Percentiles rank a stretch among this genome's conserved stretches.
phyloP scores from a whole-genome alignment of 2,113 vertebrate genomes.

The Morone saxatilis region DNA sequence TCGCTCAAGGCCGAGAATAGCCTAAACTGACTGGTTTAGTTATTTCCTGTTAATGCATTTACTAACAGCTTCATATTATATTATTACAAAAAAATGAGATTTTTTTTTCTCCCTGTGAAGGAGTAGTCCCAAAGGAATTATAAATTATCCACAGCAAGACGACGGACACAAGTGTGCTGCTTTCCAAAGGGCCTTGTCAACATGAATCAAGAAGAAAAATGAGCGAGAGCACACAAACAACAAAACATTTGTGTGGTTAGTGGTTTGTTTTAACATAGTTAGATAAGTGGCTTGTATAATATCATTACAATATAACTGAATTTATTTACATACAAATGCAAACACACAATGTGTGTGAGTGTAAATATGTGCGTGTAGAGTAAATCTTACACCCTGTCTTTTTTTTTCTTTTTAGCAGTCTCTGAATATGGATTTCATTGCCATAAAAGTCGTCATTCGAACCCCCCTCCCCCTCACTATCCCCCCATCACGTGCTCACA shows the following conservation, averaged over 20 bases:
- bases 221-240: constrained; percentile 80
- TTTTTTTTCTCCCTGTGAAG: constrained; percentile 69
- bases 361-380: constrained; percentile 85
- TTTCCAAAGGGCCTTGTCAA: constrained; percentile 83
- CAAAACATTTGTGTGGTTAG: constrained; percentile 84
- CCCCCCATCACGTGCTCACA: constrained; percentile 39
- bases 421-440: constrained; percentile 72
- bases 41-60: constrained; percentile 68
- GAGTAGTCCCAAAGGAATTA: constrained; percentile 80
- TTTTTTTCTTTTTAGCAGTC: constrained; percentile 68
- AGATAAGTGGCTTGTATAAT: constrained; percentile 88
- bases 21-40: constrained; percentile 77
- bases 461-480: constrained; percentile 1
- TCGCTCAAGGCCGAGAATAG: constrained; percentile 78
- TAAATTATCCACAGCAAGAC: constrained; percentile 83
- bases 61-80: constrained; percentile 74
- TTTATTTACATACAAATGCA: constrained; percentile 85
- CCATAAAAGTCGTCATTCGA: constrained; percentile 69
- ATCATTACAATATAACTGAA: constrained; percentile 82
- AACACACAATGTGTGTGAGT: constrained; percentile 82
- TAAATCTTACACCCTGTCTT: constrained; percentile 84
- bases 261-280: constrained; percentile 86
- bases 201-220: constrained; percentile 69
- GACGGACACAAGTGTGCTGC: constrained; percentile 72
- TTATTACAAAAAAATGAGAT: constrained; percentile 59